These are phyloP conservation scores for Carcina quercana DNA, from an alignment of 2,888 invertebrate species.

Conservation along the genomic window DNA sequence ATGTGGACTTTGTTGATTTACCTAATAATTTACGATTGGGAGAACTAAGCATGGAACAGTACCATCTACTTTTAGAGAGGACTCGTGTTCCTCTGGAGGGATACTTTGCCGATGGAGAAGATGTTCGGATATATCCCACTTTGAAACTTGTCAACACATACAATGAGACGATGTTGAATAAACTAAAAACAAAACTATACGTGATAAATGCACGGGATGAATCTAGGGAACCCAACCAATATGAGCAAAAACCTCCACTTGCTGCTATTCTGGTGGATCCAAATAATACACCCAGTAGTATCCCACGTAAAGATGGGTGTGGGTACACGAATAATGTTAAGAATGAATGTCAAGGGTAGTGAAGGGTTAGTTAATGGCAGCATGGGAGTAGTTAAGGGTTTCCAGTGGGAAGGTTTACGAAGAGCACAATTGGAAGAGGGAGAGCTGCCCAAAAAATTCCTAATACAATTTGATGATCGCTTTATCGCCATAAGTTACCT, in stretches of 20 bases:
- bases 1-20: slow-evolving; percentile 22
- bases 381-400: neutral
- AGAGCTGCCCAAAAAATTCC: neutral
- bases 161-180: slow-evolving; percentile 15
- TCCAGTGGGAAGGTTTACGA: neutral
- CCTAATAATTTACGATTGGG: slow-evolving; percentile 24
- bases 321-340: slow-evolving; percentile 23
- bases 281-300: slow-evolving; percentile 18
- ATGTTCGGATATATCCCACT: slow-evolving; percentile 23
- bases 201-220: slow-evolving; percentile 20
- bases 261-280: slow-evolving; percentile 16
- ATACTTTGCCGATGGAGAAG: slow-evolving; percentile 21
- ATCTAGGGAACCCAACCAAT: slow-evolving; percentile 22
- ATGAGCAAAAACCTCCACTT: slow-evolving; percentile 17
- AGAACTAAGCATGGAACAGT: slow-evolving; percentile 18
- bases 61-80: slow-evolving; percentile 18
- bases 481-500: neutral
- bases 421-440: neutral
- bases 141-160: slow-evolving; percentile 21
- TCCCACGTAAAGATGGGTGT: slow-evolving; percentile 10
- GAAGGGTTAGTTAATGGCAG: slow-evolving; percentile 13
- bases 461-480: neutral
- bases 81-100: slow-evolving; percentile 14
- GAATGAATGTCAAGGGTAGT: slow-evolving; percentile 20
- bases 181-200: slow-evolving; percentile 9